Evolutionary conservation across 1,140 invertebrate species (phyloP), one percentile per base, ranked within the genome.

Genomic region (Pteromalus puparum): DNA sequence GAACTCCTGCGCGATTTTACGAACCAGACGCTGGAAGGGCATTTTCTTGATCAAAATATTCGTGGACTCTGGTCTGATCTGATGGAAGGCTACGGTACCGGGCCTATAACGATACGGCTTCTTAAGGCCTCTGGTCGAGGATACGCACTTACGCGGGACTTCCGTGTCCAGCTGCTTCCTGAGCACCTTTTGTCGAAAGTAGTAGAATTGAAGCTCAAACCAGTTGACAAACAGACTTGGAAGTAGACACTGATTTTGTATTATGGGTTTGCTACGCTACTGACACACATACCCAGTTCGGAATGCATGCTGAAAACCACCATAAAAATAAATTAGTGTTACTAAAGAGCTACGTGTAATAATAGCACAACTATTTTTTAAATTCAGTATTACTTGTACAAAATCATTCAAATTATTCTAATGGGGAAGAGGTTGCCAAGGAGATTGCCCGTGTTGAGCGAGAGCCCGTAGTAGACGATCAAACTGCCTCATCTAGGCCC

Each of bases 1-100:
- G 93, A 96, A 96, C 92, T 97, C 97, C 87, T 97, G 97, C 9
- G 97, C 97, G 86, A 97, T 97, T 95, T 98, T 96, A 93, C 97
- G 93, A 46, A 97, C 97, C 78, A 97, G 91, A 88, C 97, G 94
- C 90, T 98, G 97, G 93, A 98, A 98, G 0, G 97, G 97, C 87
- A 98, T 92, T 92, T 98, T 98, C 73, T 97, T 94, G 91, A 98
- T 97, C n/a, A 98, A 90, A 91, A 96, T 94, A 88, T 98, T 97
- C 46, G 97, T 98, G 2, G 96, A 95, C 4, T 34, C 30, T 34
- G 30, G 30, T 90, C 97, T 93, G 89, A 98, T 98, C 94, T 98
- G 97, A 93, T 97, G 93, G 38, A 97, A 94, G 74, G 97, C 97
- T 12, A 97, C 96, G 12, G 97, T 97, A 89, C 97, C 97, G 4